Base-by-base conservation (phyloP, 2,888 invertebrate genomes). In the Leucophenga montana region DNA sequence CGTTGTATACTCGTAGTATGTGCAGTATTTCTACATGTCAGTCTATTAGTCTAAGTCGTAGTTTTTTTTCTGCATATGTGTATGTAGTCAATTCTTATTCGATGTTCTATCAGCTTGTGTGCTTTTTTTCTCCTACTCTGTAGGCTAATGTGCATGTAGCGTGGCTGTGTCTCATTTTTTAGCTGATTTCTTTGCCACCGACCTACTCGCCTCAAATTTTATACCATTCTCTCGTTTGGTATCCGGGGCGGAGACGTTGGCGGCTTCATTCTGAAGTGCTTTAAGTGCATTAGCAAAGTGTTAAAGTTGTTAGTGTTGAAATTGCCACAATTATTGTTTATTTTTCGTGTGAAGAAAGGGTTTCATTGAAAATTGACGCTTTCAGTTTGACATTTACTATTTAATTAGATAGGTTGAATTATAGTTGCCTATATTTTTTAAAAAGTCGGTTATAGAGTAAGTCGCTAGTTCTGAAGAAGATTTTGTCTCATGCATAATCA, bases 121-220 rank as follows among this genome's bases (percentile, higher is more conserved):
- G 62, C 59, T 61, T 68, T 53, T 67, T 73, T 72, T 68, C 66
- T 53, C 50, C 50, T 14, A 68, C 54, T 48, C 20, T 18, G 56
- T 68, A 61, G 72, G 77, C 75, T 81, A 81, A 81, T 81, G 82
- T 68, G 20, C n/a, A 22, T 39, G 70, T 81, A 70, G 81, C 81
- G 80, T 81, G 81, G 80, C 69, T 71, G 50, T 16, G 67, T 56
- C 78, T 75, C 80, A 79, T 81, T 81, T 80, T 77, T 79, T 66
- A 76, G 70, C 33, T 48, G 18, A 57, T 59, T 64, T 46, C n/a
- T 16, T 31, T 20, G 71, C 73, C 56, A 71, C 53, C 46, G 18
- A 39, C 11, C 11, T 8, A 3, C 39, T 39, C 11, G 39, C 39
- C 9, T 39, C 11, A 8, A 39, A 39, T 39, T 18, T 61, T 61